A percentile compares a stretch with the other conserved stretches of the same genome.
Conservation (phyloP, 1,140 invertebrate species). For the Monochamus saltuarius region DNA sequence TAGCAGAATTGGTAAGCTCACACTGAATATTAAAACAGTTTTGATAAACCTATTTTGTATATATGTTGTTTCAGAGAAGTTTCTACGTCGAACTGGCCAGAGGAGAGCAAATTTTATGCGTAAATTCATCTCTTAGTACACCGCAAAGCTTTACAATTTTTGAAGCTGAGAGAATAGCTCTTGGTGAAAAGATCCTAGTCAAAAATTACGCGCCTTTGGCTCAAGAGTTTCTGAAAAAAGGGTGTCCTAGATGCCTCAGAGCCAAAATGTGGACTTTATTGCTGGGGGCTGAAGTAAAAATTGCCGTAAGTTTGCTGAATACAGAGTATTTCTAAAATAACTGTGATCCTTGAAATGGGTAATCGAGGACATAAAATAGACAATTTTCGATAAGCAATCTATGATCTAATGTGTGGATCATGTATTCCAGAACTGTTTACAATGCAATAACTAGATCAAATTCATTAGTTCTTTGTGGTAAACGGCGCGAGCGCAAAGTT, state of each 20-base stretch:
- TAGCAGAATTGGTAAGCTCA: constrained; percentile 75
- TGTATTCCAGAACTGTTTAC: no score
- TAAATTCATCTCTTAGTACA: constrained; percentile 61
- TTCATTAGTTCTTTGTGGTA: no score
- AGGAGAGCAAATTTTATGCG: constrained; percentile 68
- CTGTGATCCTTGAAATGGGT: no score
- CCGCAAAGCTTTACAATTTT: constrained; percentile 58
- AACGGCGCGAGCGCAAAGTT: no score
- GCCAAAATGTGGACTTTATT: constrained; percentile 80
- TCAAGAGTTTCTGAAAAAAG: constrained; percentile 84
- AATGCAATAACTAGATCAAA: no score
- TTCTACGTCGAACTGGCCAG: constrained; percentile 68
- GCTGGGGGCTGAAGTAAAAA: constrained; percentile 70
- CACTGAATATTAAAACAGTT: no score
- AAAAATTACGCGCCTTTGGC: constrained; percentile 72
- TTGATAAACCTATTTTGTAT: no score
- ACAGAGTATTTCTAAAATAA: no score
- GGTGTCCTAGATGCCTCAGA: constrained; percentile 75
- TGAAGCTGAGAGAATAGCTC: constrained; percentile 65
- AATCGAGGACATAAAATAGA: no score
- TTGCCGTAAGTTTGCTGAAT: constrained; percentile 31
- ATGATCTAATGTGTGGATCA: no score
- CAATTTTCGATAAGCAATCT: no score
- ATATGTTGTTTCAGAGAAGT: constrained; percentile 60
- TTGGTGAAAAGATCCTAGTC: constrained; percentile 67